Evolutionary conservation across 2,888 invertebrate species (phyloP), one percentile per base, ranked within the genome.

Genomic region (Hedya salicella): DNA sequence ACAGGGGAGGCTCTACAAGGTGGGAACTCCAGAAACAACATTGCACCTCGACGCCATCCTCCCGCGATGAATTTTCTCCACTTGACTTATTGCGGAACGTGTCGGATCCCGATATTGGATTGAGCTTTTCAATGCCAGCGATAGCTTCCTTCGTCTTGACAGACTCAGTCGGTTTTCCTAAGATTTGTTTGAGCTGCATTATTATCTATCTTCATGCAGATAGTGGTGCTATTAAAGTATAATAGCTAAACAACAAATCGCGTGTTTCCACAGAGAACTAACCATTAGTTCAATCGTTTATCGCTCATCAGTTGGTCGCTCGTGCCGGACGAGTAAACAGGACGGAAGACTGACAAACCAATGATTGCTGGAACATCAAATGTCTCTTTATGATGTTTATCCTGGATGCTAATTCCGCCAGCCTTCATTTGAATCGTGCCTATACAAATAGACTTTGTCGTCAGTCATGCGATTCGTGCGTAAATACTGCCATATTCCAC

Each of bases 401-500:
- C 61, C 53, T 66, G 66, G 60, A 42, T 42, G 40, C 60, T 61
- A 54, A 66, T 61, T 21, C 61, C 40, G 60, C 32, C 48, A 48
- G 48, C 50, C 50, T 49, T 65, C 53, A 54, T 54, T 48, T 14
- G 32, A 42, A 61, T 54, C 32, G 60, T 48, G 32, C 60, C 48
- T 19, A 60, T 53, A 52, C 46, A 39, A 65, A 65, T 60, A 50
- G 19, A 77, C 73, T 78, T 78, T 77, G 76, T 79, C 80, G 80
- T 81, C 80, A 84, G 86, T 83, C 88, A 87, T 65, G 52, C 52
- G 52, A 65, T 59, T 65, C 59, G 52, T 65, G 44, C 14, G 30
- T 32, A 57, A 57, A 57, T 57, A 57, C 19, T 32, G 57, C 44
- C 44, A 46, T 57, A n/a, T 17, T 77, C 73, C 77, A 85, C 78